These are phyloP conservation scores for Archocentrus centrarchus DNA, from an alignment of 2,113 vertebrate species.

Conservation along the genomic window DNA sequence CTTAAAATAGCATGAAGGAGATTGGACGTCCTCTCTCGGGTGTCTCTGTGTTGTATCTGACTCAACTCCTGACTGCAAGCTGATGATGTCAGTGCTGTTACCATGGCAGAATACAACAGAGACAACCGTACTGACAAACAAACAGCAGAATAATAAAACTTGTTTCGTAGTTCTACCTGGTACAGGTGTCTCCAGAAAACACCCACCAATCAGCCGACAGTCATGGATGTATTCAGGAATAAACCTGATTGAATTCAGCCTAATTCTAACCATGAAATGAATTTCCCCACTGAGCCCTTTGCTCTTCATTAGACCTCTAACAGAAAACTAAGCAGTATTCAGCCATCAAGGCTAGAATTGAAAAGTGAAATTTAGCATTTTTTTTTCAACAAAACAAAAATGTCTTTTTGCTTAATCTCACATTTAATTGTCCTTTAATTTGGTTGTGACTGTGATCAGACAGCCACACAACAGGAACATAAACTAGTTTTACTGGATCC, in stretches of 20 bases:
- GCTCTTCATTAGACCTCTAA: neutral
- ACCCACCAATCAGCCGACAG: neutral
- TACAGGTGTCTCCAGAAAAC: neutral
- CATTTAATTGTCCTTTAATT: neutral
- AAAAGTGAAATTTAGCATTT: rapidly evolving
- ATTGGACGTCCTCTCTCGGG: too few species aligned
- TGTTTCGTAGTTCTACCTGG: neutral
- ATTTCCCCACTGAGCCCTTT: neutral
- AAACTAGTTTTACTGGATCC: rapidly evolving
- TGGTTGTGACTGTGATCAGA: neutral
- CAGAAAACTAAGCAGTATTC: rapidly evolving
- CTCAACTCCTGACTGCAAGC: too few species aligned
- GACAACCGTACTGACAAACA: neutral
- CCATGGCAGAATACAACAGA: neutral
- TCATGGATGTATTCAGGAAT: neutral
- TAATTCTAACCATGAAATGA: neutral
- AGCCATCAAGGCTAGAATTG: neutral
- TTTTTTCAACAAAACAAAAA: neutral
- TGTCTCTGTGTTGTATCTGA: too few species aligned
- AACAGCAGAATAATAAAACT: neutral
- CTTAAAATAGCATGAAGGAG: too few species aligned
- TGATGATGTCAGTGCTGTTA: too few species aligned
- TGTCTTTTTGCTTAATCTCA: neutral
- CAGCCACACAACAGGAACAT: neutral
- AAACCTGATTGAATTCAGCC: neutral